Base-by-base conservation (phyloP, 2,797 vertebrate genomes). In the Pantherophis alleghaniensis region DNA sequence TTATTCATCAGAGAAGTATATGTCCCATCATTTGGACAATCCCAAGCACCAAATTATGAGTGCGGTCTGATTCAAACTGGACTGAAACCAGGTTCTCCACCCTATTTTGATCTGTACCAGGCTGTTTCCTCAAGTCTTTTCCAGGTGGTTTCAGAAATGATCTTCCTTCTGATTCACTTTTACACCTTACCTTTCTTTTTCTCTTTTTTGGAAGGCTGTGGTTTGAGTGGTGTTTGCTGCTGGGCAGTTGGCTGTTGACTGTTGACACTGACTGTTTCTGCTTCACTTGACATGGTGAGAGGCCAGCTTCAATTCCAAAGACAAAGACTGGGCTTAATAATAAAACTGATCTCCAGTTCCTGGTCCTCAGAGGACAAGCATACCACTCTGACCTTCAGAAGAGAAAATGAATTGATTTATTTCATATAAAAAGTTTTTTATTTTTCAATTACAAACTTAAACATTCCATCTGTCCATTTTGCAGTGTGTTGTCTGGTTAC, bases 111-210 rank as follows among this genome's bases (percentile, higher is more conserved):
- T 32, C 11, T 18, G 57, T 10, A 59, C 24, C 53, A 69, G 32
- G 53, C 14, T 42, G 28, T 63, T 51, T 86, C 28, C n/a, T n/a
- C 59, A 37, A n/a, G 18, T 88, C 11, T 59, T 88, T 83, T 83
- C 74, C 37, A 24, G 74, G 5, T 47, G 37, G 20, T 47, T 83
- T 24, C 20, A 79, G 42, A 18, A 5, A 14, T 83, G 28, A 83
- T 9, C 18, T 5, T 26, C 53, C 37, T 57, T 28, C 53, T n/a
- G 9, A 20, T 26, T 26, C 42, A 10, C 55, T 61, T 90, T 89
- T 32, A 32, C 13, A 79, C 22, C 88, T 91, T 96, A 99, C 99
- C 98, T 98, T 98, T 99, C 97, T 98, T 99, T 97, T 98, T 99
- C 91, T 99, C 99, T 55, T 98, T 99, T 97, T 98, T 99, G 42